phyloP scores from a whole-genome alignment of 2,113 vertebrate genomes.

The Saccopteryx bilineata region DNA sequence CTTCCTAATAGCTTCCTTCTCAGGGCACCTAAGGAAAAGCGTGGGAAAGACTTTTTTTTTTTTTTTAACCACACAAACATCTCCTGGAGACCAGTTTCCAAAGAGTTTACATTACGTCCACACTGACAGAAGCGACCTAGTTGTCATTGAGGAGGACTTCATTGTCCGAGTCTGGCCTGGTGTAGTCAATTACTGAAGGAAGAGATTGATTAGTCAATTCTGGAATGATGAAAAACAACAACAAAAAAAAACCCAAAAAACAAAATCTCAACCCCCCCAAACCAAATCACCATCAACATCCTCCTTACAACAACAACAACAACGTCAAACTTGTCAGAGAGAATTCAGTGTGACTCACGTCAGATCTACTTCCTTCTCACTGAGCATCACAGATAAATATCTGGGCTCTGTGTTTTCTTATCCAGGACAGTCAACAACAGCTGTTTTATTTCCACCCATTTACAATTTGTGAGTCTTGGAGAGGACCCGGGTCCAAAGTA shows the following conservation, averaged over 20 bases:
- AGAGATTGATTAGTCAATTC: constrained; percentile 22
- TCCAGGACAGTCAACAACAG: constrained; percentile 45
- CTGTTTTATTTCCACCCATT: constrained; percentile 62
- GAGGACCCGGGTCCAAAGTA: constrained; percentile 33
- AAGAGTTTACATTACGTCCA: background rate
- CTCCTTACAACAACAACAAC: background rate
- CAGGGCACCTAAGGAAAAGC: constrained; percentile 62
- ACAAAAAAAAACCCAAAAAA: background rate
- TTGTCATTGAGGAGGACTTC: background rate
- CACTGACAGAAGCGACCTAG: background rate
- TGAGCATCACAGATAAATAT: constrained; percentile 32
- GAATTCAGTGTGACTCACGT: background rate
- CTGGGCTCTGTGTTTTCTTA: constrained; percentile 55
- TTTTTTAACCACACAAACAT: background rate
- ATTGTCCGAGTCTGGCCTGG: background rate
- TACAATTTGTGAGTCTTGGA: constrained; percentile 44
- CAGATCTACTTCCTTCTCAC: background rate
- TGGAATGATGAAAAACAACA: background rate
- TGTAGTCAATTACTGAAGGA: background rate
- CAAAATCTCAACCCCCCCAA: background rate
- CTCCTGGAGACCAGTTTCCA: constrained; percentile 47
- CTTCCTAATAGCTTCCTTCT: constrained; percentile 71
- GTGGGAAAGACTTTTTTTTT: background rate
- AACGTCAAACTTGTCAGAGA: background rate
- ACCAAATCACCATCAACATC: background rate